These are phyloP conservation scores for Limnothrissa miodon DNA, from an alignment of 2,113 vertebrate species.

Conservation along the genomic window DNA sequence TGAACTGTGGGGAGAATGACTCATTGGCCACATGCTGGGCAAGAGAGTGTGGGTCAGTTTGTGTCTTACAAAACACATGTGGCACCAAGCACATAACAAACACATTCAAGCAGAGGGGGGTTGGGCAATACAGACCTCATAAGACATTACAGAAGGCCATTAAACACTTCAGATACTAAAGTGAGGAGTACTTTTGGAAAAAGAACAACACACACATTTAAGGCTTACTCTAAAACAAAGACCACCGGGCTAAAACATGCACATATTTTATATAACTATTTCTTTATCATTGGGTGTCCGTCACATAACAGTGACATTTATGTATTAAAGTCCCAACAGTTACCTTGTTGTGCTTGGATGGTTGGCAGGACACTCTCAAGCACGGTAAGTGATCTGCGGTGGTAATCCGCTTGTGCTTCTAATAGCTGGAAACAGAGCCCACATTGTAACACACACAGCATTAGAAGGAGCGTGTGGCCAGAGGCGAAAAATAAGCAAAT, in stretches of 20 bases:
- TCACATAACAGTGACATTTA: background rate
- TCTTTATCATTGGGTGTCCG: background rate
- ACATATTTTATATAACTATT: background rate
- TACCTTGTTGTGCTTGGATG: slow-evolving; percentile 98
- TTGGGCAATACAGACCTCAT: too few species aligned
- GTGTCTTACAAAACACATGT: slow-evolving; percentile 7
- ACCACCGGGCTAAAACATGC: too few species aligned
- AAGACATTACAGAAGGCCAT: background rate
- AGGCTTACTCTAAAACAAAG: too few species aligned
- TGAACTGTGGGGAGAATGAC: slow-evolving; percentile 51
- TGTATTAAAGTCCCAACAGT: background rate
- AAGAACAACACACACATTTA: background rate
- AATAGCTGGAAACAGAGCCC: slow-evolving; percentile 91
- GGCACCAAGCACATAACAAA: slow-evolving; percentile 37
- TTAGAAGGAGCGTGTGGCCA: slow-evolving; percentile 30
- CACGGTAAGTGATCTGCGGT: slow-evolving; percentile 96
- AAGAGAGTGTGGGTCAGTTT: slow-evolving; percentile 51
- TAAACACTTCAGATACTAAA: background rate
- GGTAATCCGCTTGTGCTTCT: slow-evolving; percentile 99
- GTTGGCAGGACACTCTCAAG: slow-evolving; percentile 94
- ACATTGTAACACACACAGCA: slow-evolving; percentile 59
- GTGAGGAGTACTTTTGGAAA: background rate
- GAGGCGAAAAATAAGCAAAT: slow-evolving; percentile 43
- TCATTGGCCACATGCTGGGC: slow-evolving; percentile 65
- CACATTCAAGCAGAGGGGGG: background rate